Evolutionary conservation across 1,140 invertebrate genomes (phyloP).

Genomic region (Dendroctonus valens): DNA sequence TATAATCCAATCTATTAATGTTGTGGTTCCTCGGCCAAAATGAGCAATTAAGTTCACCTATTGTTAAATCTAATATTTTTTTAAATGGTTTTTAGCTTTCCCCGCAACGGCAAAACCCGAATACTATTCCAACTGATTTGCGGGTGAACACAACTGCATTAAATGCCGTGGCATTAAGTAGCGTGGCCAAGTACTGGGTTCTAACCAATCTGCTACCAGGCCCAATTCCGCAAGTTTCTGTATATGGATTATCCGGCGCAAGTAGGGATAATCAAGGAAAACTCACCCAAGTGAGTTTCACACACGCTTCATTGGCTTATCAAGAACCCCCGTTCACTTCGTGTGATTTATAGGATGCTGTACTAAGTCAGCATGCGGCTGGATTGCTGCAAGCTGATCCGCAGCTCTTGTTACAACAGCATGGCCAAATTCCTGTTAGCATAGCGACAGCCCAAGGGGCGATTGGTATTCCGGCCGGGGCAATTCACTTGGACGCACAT

Average conservation of each 20-base stretch:
- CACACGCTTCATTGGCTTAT: background rate
- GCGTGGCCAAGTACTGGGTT: constrained; percentile 66
- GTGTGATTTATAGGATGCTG: constrained; percentile 39
- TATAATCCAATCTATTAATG: too few species aligned
- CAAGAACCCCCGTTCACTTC: background rate
- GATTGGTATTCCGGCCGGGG: constrained; percentile 46
- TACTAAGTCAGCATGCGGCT: constrained; percentile 45
- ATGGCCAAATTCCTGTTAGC: constrained; percentile 48
- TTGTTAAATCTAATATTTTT: constrained; percentile 4
- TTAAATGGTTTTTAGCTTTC: constrained; percentile 24
- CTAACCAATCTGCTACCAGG: constrained; percentile 64
- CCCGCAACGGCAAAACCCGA: constrained; percentile 44
- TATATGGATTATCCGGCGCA: constrained; percentile 58
- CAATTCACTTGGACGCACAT: constrained; percentile 50
- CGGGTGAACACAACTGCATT: constrained; percentile 60
- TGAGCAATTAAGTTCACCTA: too few species aligned
- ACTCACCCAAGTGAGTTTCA: constrained; percentile 54
- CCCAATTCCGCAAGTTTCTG: constrained; percentile 63
- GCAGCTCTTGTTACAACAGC: constrained; percentile 45
- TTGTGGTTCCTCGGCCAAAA: too few species aligned
- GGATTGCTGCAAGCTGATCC: constrained; percentile 47
- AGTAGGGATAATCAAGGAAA: constrained; percentile 58
- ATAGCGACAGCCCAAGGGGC: constrained; percentile 47
- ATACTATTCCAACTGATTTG: constrained; percentile 57
- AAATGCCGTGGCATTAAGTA: constrained; percentile 59